Evolutionary conservation across 2,888 invertebrate species (phyloP), one percentile per base, ranked within the genome.

Genomic region (Ormyrus rosae): DNA sequence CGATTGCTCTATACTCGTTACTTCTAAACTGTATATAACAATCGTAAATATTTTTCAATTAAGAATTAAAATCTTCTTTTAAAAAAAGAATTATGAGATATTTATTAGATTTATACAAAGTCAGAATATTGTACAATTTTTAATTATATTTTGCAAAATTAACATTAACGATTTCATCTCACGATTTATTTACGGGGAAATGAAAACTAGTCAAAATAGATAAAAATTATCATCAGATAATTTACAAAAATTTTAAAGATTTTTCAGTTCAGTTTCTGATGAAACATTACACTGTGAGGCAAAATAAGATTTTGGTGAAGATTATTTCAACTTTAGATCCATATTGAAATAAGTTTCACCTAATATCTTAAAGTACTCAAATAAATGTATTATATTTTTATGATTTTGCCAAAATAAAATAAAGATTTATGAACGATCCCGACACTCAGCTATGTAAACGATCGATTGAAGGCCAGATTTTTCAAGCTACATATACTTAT

Each of bases 311-410:
- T 19, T 64, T 13, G 88, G 86, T 88, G 87, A 87, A 90, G 88
- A 86, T 90, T 90, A 89, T 90, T 90, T 90, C 90, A 89, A 90
- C 87, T 87, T 84, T 84, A 88, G 90, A 90, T 90, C 90, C 90
- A 90, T 86, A 86, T 90, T 90, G 90, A 90, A 90, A 90, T 90
- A 89, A 88, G 87, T 89, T 90, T 90, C 88, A 89, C 84, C 87
- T 85, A 85, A 85, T 85, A 86, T 85, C 50, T 56, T 55, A 71
- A 50, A n/a, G 9, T 55, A n/a, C 75, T 78, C 19, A 45, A 71
- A 50, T 8, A 46, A 34, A 0, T 8, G 60, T 67, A 63, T 50
- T 61, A 1, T 63, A 19, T 9, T 64, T 69, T 72, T 11, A 56
- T 81, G 72, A 13, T 34, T 53, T 80, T 55, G 9, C 55, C 34